Evolutionary conservation across 1,140 invertebrate genomes (phyloP).

Genomic region (Drosophila mayri): DNA sequence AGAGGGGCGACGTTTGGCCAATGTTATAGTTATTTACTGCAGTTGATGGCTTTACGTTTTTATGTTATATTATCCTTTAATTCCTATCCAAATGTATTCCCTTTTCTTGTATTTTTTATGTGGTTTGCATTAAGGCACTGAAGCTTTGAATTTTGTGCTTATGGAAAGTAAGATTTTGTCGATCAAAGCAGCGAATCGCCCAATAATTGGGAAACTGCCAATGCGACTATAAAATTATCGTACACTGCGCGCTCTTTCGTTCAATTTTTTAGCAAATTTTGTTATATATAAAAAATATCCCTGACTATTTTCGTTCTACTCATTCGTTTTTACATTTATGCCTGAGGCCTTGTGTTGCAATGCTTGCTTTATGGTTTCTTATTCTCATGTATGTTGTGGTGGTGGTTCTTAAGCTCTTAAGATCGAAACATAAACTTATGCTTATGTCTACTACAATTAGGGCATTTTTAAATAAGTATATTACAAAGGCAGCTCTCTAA

Average conservation of each 20-base stretch:
- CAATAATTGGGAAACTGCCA: conserved; percentile 2
- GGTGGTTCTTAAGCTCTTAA: conserved; percentile 63
- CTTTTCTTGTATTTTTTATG: conserved; percentile 10
- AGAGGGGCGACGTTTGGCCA: conserved; percentile 34
- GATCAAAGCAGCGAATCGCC: neutral
- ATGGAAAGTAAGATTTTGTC: conserved; percentile 59
- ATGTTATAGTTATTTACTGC: conserved; percentile 11
- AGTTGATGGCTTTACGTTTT: neutral
- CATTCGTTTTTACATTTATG: conserved; percentile 47
- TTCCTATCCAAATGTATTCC: conserved; percentile 41
- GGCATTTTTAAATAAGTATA: conserved; percentile 70
- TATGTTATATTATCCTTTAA: conserved; percentile 25
- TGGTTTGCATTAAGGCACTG: conserved; percentile 80
- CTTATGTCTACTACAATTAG: conserved; percentile 67
- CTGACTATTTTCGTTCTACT: conserved; percentile 68
- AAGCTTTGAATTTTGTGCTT: conserved; percentile 83
- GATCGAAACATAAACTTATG: conserved; percentile 44
- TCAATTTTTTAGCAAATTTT: conserved; percentile 59
- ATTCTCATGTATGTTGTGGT: conserved; percentile 31
- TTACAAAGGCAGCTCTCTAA: conserved; percentile 75
- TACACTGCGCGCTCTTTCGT: conserved; percentile 45
- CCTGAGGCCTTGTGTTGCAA: conserved; percentile 70
- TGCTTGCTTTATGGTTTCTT: conserved; percentile 32
- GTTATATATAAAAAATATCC: conserved; percentile 78
- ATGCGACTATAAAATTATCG: conserved; percentile 60